Evolutionary conservation across 2,888 invertebrate genomes (phyloP).

Genomic region (Julus scanicus): DNA sequence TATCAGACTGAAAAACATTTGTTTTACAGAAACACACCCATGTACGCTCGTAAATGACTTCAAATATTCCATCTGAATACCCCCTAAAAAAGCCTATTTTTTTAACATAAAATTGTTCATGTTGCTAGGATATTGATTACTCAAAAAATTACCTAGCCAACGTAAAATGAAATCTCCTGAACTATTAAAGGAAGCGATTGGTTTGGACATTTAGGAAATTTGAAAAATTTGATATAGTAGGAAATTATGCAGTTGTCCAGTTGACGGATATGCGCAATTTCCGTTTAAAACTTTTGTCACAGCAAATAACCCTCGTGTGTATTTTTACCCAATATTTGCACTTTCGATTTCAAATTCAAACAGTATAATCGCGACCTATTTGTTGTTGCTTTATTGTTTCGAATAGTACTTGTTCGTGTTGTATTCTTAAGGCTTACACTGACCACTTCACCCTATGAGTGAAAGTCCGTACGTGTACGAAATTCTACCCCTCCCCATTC

Average conservation of each 20-base stretch:
- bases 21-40: not conserved
- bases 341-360: not conserved
- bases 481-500: not conserved
- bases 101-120: not conserved
- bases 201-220: not conserved
- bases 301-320: not conserved
- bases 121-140: not conserved
- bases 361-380: not conserved
- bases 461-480: not conserved
- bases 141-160: not conserved
- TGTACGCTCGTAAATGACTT: not conserved
- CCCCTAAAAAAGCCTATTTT: not conserved
- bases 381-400: not conserved
- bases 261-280: not conserved
- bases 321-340: not conserved
- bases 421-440: not conserved
- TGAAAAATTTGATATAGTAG: not conserved
- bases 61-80: not conserved
- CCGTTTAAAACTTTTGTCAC: not conserved
- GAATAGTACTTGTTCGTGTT: not conserved
- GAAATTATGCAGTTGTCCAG: not conserved
- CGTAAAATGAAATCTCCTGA: not conserved
- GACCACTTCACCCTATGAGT: not conserved
- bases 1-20: conserved; percentile 20
- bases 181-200: too few species aligned